Evolutionary conservation across 53 echinoderm and acorn worm genomes (phyloP), one percentile per base, ranked within the genome.

Genomic region (Antedon mediterranea): DNA sequence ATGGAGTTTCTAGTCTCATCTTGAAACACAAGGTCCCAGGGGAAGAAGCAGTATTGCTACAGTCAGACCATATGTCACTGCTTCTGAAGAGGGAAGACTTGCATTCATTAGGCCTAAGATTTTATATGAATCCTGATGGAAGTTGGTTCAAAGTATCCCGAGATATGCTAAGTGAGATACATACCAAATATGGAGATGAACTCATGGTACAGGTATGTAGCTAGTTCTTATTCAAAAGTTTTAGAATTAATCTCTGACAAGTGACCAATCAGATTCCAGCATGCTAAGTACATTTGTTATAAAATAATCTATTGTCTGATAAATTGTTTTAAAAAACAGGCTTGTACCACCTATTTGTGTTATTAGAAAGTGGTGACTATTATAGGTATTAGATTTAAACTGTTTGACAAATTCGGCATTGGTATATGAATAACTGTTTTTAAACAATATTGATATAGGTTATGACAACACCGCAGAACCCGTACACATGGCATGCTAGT

Each of bases 401-500:
- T n/a, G n/a, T n/a, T n/a, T n/a, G n/a, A n/a, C n/a, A n/a, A n/a
- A n/a, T n/a, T n/a, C n/a, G n/a, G n/a, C n/a, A n/a, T n/a, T n/a
- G n/a, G n/a, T n/a, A n/a, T n/a, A n/a, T n/a, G n/a, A n/a, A n/a
- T n/a, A n/a, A n/a, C n/a, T n/a, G n/a, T n/a, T n/a, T n/a, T n/a
- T 28, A 57, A 0, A 11, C 71, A 32, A 30, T 31, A 20, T 73
- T 72, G 9, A 44, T 43, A 4, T 43, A 90, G 90, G 79, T 87
- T 74, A 72, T 76, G 43, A 90, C 87, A 75, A 42, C 82, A 14
- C 85, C 87, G 9, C 41, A 79, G 71, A 90, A 90, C 33, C 90
- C 90, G 34, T 90, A 85, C 57, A 82, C 85, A 26, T 90, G 90
- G 90, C 90, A 90, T 85, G 71, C 76, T 29, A 84, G 84, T 87